Evolutionary conservation across 2,113 vertebrate species (phyloP), one percentile per base, ranked within the genome.

Genomic region (Heteronetta atricapilla): DNA sequence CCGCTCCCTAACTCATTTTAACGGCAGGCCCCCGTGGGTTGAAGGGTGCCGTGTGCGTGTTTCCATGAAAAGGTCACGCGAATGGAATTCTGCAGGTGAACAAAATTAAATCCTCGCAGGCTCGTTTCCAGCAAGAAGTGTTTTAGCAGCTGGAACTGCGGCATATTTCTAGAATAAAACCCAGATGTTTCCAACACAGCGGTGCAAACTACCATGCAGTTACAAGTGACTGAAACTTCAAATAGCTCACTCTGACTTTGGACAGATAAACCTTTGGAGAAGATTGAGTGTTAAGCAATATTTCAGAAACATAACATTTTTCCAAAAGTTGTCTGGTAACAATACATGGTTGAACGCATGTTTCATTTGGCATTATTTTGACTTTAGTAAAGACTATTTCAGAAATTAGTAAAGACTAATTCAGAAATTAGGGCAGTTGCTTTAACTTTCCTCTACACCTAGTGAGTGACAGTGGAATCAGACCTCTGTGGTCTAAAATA

Each of bases 41-140:
- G 87, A 88, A 72, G 82, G 89, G 68, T 52, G 75, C 59, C 36
- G 25, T 7, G 0, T 52, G 72, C 48, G 76, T 2, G 0, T 80
- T 94, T 87, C 72, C 63, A 9, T 67, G 85, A 63, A 89, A 95
- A 93, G 82, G 82, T 88, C 82, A 75, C 20, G 42, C 1, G 38
- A 59, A 63, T 77, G 93, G 88, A 93, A 94, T 94, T 80, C 26
- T 48, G 44, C 82, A 88, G 85, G 93, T 95, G 95, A 95, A 89
- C 75, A 55, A 38, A 89, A 94, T 85, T 82, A 92, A 95, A 89
- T 50, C 55, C 70, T 93, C 31, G n/a, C 52, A 76, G 94, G n/a
- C 63, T 34, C 13, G 53, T 73, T 90, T 94, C 46, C 10, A 11
- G 12, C 0, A 0, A 80, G 75, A 78, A 91, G 40, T 5, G 36